Conservation (phyloP, 1,140 invertebrate species). For the Danaus plexippus region DNA sequence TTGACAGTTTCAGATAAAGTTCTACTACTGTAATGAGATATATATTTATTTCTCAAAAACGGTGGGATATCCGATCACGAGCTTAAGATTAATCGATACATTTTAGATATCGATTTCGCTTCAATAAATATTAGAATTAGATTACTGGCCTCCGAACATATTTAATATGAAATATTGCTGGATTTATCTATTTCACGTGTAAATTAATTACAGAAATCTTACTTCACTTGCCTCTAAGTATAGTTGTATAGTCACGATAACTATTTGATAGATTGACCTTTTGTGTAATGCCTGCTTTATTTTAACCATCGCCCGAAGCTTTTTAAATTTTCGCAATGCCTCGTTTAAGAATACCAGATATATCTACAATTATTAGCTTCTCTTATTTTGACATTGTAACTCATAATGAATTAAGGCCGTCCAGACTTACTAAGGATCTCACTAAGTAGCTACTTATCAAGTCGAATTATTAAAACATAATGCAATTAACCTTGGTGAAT, state of each 20-base stretch:
- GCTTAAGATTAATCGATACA: slow-evolving; percentile 14
- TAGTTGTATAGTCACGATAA: slow-evolving; percentile 25
- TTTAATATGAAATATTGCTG: slow-evolving; percentile 4
- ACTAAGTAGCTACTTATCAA: slow-evolving; percentile 3
- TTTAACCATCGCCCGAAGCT: slow-evolving; percentile 25
- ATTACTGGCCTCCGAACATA: slow-evolving; percentile 15
- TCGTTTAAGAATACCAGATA: slow-evolving; percentile 17
- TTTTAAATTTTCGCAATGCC: slow-evolving; percentile 26
- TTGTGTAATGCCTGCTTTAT: slow-evolving; percentile 23
- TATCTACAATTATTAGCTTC: slow-evolving; percentile 9
- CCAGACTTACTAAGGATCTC: background rate
- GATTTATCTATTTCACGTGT: background rate
- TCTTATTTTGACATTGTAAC: slow-evolving; percentile 13
- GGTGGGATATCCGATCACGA: slow-evolving; percentile 23
- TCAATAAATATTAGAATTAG: slow-evolving; percentile 25
- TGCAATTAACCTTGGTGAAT: slow-evolving; percentile 7
- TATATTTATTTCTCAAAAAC: background rate
- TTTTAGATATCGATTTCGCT: slow-evolving; percentile 10
- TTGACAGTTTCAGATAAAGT: too few relatives aligned
- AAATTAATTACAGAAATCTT: slow-evolving; percentile 7
- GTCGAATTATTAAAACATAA: slow-evolving; percentile 2
- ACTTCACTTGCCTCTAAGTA: slow-evolving; percentile 11
- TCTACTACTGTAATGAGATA: too few relatives aligned
- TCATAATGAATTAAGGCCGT: slow-evolving; percentile 19
- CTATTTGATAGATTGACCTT: slow-evolving; percentile 30